Conservation (phyloP, 2,797 vertebrate species). For the Sarcoramphus papa region DNA sequence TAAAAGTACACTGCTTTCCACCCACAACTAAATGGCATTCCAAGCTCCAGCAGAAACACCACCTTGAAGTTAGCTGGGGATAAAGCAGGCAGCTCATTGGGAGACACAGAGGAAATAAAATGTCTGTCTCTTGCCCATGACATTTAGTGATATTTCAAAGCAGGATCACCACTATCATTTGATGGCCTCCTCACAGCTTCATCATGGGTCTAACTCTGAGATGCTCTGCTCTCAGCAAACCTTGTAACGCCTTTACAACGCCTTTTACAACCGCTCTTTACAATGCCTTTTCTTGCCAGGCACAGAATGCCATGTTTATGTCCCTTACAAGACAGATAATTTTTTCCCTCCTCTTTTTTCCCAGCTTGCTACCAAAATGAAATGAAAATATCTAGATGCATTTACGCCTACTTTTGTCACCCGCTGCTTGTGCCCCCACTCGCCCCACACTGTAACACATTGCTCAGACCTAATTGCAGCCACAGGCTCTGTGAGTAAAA, state of each 20-base stretch:
- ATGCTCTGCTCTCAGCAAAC: neutral
- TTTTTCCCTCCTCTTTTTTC: neutral
- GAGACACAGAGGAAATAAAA: neutral
- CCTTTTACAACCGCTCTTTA: no score
- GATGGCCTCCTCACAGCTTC: neutral
- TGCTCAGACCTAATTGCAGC: neutral
- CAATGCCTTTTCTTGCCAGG: no score
- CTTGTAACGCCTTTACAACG: neutral
- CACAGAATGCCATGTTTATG: neutral
- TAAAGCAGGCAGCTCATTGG: neutral
- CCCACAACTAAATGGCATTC: neutral
- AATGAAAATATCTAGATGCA: slow-evolving; percentile 15
- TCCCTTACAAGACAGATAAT: neutral
- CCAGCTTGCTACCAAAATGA: neutral
- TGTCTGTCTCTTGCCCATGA: neutral
- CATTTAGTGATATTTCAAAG: neutral
- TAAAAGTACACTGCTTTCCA: neutral
- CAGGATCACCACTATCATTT: neutral
- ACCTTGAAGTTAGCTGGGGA: neutral
- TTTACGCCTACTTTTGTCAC: neutral
- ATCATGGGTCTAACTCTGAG: neutral
- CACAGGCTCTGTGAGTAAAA: neutral
- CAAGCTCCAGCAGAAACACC: neutral
- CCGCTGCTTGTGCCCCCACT: neutral
- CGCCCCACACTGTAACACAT: neutral